Evolutionary conservation across 1,140 invertebrate species (phyloP).

Genomic region (Drosophila kurseongensis): DNA sequence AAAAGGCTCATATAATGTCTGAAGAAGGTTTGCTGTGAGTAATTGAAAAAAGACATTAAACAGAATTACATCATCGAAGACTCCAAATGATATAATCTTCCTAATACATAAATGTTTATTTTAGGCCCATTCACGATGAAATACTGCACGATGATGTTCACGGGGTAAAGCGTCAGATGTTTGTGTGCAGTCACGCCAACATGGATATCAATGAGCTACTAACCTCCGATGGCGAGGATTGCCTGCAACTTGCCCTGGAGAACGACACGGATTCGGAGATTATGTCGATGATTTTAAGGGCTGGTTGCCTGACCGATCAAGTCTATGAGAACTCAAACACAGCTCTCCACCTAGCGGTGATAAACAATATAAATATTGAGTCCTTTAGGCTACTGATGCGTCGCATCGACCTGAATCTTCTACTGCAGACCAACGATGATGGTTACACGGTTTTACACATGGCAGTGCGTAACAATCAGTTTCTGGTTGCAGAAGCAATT

Average conservation of each 20-base stretch:
- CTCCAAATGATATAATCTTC: neutral
- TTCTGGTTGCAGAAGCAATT: slow-evolving; percentile 64
- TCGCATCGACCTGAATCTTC: slow-evolving; percentile 61
- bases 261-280: slow-evolving; percentile 56
- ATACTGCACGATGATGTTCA: slow-evolving; percentile 46
- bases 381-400: slow-evolving; percentile 55
- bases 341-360: slow-evolving; percentile 66
- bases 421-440: slow-evolving; percentile 70
- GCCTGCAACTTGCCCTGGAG: slow-evolving; percentile 62
- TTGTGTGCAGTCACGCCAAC: slow-evolving; percentile 42
- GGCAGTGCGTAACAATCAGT: slow-evolving; percentile 66
- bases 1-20: slow-evolving; percentile 10
- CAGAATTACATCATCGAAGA: neutral
- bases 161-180: slow-evolving; percentile 49
- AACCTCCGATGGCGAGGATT: slow-evolving; percentile 68
- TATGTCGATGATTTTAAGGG: slow-evolving; percentile 41
- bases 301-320: slow-evolving; percentile 45
- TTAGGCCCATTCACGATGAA: slow-evolving; percentile 71
- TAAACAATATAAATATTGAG: slow-evolving; percentile 63
- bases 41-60: neutral
- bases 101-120: neutral
- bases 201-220: slow-evolving; percentile 61
- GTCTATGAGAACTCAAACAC: slow-evolving; percentile 71
- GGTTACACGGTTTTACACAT: slow-evolving; percentile 75
- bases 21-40: slow-evolving; percentile 57